Conservation (phyloP, 2,113 vertebrate genomes). For the Microtus ochrogaster region DNA sequence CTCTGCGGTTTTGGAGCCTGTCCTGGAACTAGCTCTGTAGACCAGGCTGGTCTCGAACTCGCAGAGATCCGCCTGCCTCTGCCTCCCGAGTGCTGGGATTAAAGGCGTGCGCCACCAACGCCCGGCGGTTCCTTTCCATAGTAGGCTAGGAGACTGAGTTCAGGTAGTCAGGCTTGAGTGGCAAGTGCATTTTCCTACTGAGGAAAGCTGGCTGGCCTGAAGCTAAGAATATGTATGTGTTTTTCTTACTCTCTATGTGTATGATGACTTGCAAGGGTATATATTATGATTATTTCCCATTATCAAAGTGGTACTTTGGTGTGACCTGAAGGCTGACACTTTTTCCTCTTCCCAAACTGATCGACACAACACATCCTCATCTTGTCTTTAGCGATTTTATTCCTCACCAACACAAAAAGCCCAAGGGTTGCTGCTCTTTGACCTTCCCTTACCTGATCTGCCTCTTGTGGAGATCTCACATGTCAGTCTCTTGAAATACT, state of each 20-base stretch:
- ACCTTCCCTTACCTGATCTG: slow-evolving; percentile 79
- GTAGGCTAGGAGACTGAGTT: neutral
- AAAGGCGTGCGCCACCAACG: too few relatives aligned
- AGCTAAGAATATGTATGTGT: neutral
- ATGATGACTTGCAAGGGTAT: neutral
- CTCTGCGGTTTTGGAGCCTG: too few relatives aligned
- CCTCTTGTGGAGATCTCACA: slow-evolving; percentile 92
- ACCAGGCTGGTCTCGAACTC: too few relatives aligned
- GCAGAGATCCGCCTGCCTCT: too few relatives aligned
- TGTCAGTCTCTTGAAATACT: slow-evolving; percentile 94
- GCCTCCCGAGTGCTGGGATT: too few relatives aligned
- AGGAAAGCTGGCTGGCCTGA: neutral
- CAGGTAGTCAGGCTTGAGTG: neutral
- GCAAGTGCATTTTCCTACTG: neutral
- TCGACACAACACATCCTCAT: neutral
- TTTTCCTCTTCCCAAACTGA: neutral
- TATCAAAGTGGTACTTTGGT: neutral
- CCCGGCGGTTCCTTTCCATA: neutral
- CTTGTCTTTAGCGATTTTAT: neutral
- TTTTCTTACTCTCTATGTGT: neutral
- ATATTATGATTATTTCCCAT: neutral
- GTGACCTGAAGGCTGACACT: neutral
- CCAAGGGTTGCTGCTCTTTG: neutral
- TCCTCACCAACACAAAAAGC: neutral
- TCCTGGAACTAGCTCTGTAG: too few relatives aligned